A percentile compares a stretch with the other conserved stretches of the same genome.
phyloP scores from a whole-genome alignment of 2,888 invertebrate genomes.

The Phalangium opilio region DNA sequence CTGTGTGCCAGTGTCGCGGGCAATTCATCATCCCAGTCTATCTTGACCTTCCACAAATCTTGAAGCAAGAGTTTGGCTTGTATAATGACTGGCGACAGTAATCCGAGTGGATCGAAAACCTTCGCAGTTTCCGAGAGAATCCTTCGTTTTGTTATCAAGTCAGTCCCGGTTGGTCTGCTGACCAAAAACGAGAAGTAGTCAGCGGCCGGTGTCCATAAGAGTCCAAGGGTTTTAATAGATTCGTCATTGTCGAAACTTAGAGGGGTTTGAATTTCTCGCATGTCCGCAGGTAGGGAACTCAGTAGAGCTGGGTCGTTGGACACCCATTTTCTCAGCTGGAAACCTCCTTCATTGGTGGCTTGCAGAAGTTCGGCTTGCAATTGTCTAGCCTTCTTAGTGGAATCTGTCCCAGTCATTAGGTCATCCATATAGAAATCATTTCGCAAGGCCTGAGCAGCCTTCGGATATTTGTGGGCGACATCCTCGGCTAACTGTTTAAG shows the following conservation, averaged over 20 bases:
- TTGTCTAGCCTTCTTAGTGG: too few relatives aligned
- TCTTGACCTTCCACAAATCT: background rate
- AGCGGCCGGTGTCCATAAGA: too few relatives aligned
- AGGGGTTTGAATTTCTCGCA: background rate
- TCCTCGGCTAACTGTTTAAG: too few relatives aligned
- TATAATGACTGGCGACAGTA: background rate
- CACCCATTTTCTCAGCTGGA: slow-evolving; percentile 2
- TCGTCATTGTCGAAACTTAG: background rate
- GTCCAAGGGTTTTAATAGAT: too few relatives aligned
- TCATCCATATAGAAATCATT: too few relatives aligned
- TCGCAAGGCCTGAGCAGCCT: slow-evolving; percentile 13
- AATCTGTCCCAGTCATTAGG: too few relatives aligned
- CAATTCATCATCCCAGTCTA: background rate
- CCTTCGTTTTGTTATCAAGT: background rate
- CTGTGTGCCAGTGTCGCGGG: background rate
- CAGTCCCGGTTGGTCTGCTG: background rate
- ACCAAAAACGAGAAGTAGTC: too few relatives aligned
- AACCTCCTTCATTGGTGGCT: too few relatives aligned
- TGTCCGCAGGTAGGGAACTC: background rate
- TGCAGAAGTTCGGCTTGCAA: too few relatives aligned
- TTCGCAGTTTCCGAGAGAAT: background rate
- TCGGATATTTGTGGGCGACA: too few relatives aligned
- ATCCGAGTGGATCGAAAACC: slow-evolving; percentile 1
- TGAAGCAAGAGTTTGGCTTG: background rate
- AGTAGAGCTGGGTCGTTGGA: background rate